Percentiles rank a stretch among this genome's conserved stretches.
These are phyloP conservation scores for Karalla daura DNA, from an alignment of 2,797 vertebrate species.

Conservation along the genomic window DNA sequence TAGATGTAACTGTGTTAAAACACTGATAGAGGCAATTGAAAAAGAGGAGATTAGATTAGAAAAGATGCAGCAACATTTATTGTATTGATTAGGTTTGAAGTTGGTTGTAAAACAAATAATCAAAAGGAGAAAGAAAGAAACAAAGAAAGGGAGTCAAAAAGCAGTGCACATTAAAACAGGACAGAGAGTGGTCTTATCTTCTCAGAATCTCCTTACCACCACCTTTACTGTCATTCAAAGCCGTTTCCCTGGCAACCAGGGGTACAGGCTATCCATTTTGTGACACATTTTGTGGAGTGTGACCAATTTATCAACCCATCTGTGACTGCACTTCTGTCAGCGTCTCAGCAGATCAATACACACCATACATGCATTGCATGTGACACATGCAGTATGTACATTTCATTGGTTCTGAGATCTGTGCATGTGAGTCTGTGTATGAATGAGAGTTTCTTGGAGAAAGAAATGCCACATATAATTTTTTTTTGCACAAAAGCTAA, in stretches of 20 bases:
- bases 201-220: neutral
- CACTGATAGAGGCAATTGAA: no score
- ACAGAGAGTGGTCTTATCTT: slow-evolving; percentile 4
- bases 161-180: neutral
- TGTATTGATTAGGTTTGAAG: neutral
- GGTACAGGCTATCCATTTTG: slow-evolving; percentile 25
- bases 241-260: slow-evolving; percentile 25
- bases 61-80: neutral
- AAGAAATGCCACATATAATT: slow-evolving; percentile 11
- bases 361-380: neutral
- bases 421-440: neutral
- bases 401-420: neutral
- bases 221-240: slow-evolving; percentile 35
- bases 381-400: neutral
- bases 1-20: no score
- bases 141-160: neutral
- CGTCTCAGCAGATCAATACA: slow-evolving; percentile 26
- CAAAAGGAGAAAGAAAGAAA: neutral
- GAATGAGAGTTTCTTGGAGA: neutral
- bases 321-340: slow-evolving; percentile 34
- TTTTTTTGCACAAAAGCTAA: slow-evolving; percentile 11
- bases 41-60: no score
- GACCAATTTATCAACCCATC: slow-evolving; percentile 45
- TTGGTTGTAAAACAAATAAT: neutral
- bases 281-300: slow-evolving; percentile 39